phyloP scores from a whole-genome alignment of 2,888 invertebrate species.

The Parnassius orleans region DNA sequence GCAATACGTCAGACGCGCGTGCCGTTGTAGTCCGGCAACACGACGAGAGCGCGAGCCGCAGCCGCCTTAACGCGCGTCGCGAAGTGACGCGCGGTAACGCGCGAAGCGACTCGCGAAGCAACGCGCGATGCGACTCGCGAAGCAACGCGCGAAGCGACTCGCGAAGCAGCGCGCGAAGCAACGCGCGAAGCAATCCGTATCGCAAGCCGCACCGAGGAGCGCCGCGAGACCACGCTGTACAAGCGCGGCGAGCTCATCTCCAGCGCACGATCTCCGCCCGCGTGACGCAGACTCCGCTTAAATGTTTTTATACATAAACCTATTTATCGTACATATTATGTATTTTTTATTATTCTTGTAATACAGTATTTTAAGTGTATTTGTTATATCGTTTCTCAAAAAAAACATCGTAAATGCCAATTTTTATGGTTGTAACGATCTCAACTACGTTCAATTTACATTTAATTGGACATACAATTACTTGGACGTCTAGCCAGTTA shows the following conservation, averaged over 20 bases:
- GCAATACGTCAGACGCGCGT: constrained; percentile 71
- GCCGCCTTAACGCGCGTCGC: constrained; percentile 39
- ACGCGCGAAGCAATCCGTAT: constrained; percentile 50
- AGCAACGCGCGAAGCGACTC: constrained; percentile 39
- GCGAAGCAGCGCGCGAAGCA: constrained; percentile 56
- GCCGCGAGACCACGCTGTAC: constrained; percentile 81
- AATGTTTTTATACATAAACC: constrained; percentile 73
- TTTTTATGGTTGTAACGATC: background rate
- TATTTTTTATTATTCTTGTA: constrained; percentile 22
- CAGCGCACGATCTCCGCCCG: constrained; percentile 82
- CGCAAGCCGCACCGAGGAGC: constrained; percentile 44
- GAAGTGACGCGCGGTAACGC: constrained; percentile 46
- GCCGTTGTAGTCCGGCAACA: constrained; percentile 63
- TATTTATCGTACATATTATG: constrained; percentile 56
- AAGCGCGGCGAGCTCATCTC: constrained; percentile 91
- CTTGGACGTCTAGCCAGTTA: too few species aligned
- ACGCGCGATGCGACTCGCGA: constrained; percentile 61
- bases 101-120: constrained; percentile 31
- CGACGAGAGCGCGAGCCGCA: constrained; percentile 68
- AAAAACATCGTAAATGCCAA: background rate
- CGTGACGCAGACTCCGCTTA: constrained; percentile 55
- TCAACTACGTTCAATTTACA: background rate
- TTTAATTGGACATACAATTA: too few species aligned
- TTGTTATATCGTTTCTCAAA: constrained; percentile 1
- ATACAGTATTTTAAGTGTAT: constrained; percentile 23